A percentile compares a stretch with the other conserved stretches of the same genome.
These are phyloP conservation scores for Zoanthus sansibaricus DNA, from an alignment of 92 coral and sea anemone genomes.

Conservation along the genomic window DNA sequence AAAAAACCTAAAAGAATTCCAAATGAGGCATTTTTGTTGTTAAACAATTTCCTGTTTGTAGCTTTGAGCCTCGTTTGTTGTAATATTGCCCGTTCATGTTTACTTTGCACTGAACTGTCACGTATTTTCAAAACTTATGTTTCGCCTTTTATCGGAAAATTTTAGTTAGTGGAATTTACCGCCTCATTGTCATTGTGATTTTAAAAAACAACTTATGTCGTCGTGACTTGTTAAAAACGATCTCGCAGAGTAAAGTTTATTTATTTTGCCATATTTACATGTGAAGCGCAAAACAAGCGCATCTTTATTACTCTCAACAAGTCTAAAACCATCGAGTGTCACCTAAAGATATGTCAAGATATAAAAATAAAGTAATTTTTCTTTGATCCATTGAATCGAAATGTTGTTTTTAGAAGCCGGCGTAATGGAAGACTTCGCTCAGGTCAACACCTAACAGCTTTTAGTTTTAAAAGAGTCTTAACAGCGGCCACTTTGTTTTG, in stretches of 20 bases:
- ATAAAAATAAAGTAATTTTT: neutral
- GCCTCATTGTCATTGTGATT: too few species aligned
- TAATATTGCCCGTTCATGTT: conserved; percentile 25
- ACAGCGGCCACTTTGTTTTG: neutral
- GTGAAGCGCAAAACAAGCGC: neutral
- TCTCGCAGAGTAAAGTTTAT: neutral
- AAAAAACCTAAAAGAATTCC: neutral
- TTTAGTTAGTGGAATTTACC: neutral
- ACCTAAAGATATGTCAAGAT: neutral
- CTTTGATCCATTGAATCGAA: neutral
- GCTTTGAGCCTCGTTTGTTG: conserved; percentile 10
- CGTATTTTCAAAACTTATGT: conserved; percentile 4
- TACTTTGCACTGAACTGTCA: conserved; percentile 20
- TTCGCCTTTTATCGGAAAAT: neutral
- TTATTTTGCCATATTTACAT: neutral
- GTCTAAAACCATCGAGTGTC: neutral
- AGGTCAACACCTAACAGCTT: neutral
- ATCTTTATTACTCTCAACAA: neutral
- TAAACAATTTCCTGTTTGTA: conserved; percentile 29
- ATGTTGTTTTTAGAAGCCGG: neutral
- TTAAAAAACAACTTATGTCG: neutral
- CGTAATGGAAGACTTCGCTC: neutral
- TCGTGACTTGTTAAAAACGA: neutral
- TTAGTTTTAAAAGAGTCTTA: neutral
- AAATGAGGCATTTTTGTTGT: conserved; percentile 21